phyloP scores from a whole-genome alignment of 2,113 vertebrate genomes.

The Vireo altiloquus region DNA sequence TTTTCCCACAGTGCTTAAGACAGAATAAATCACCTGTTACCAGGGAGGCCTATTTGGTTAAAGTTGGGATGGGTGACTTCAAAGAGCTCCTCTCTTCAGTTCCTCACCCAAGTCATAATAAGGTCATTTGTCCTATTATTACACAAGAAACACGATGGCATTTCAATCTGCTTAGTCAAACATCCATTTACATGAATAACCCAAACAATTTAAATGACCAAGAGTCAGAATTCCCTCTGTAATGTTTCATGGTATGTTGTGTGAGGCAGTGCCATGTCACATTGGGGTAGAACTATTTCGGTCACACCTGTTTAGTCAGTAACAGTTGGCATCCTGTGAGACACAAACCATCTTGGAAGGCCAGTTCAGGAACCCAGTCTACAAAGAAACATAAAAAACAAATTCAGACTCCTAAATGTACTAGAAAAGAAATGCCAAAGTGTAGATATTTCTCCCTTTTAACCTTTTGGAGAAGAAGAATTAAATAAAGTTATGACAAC shows the following conservation, averaged over 20 bases:
- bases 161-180: background rate
- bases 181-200: background rate
- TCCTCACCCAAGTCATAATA: background rate
- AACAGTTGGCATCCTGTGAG: background rate
- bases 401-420: background rate
- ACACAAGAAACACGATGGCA: background rate
- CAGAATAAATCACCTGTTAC: background rate
- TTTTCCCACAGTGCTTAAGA: background rate
- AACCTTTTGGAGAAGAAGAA: background rate
- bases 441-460: background rate
- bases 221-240: background rate
- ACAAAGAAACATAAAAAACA: background rate
- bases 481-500: background rate
- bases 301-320: background rate
- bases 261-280: fast-evolving
- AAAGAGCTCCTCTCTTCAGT: background rate
- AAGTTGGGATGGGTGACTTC: background rate
- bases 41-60: background rate
- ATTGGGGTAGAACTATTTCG: background rate
- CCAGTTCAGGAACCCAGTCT: background rate
- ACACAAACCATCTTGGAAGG: background rate
- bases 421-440: background rate
- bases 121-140: background rate
- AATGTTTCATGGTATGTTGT: background rate
- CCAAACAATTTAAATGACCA: background rate